Conservation (phyloP, 2,888 invertebrate species). For the Leptarthrus brevirostris region DNA sequence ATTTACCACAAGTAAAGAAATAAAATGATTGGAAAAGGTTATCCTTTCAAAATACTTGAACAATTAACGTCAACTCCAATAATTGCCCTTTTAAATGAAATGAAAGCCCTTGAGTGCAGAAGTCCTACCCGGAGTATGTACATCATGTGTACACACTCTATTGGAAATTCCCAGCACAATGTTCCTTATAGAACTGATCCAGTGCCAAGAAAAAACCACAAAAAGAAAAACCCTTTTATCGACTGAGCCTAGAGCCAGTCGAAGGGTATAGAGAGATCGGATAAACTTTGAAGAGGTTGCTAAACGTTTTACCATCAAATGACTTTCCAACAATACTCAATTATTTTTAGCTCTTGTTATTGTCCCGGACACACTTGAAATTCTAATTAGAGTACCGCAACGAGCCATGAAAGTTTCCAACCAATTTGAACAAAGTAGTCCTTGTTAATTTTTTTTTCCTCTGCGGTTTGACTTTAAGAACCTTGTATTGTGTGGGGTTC, state of each 20-base stretch:
- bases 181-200: conserved; percentile 14
- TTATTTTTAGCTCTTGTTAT: conserved; percentile 40
- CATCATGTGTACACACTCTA: conserved; percentile 26
- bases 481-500: neutral
- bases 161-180: conserved; percentile 24
- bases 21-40: too few species aligned
- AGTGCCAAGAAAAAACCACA: conserved; percentile 10
- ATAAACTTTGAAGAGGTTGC: conserved; percentile 39
- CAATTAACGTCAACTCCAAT: conserved; percentile 38
- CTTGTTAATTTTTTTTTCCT: conserved; percentile 9
- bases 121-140: neutral
- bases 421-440: conserved; percentile 38
- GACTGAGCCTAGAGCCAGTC: neutral
- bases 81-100: conserved; percentile 39
- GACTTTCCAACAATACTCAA: conserved; percentile 31
- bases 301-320: conserved; percentile 39
- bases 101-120: conserved; percentile 3
- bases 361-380: conserved; percentile 29
- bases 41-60: too few species aligned
- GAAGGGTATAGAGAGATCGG: neutral
- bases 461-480: conserved; percentile 17
- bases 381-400: conserved; percentile 38
- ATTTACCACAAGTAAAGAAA: too few species aligned
- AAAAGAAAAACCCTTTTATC: neutral
- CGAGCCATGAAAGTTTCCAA: conserved; percentile 34